phyloP scores from a whole-genome alignment of 37 sponge, comb jelly and placozoan genomes.

The Beroe ovata region DNA sequence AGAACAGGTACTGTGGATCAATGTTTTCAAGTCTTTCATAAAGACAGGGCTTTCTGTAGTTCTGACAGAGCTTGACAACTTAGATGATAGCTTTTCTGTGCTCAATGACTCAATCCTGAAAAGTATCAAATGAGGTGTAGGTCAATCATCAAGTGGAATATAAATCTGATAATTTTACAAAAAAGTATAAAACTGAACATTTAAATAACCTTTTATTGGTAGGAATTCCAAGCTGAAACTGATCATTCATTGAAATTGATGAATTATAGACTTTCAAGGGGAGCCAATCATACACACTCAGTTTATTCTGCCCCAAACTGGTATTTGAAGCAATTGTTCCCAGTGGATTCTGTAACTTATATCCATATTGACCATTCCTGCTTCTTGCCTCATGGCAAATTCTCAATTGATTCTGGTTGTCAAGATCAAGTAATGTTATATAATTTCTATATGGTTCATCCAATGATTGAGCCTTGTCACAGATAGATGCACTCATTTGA shows the following conservation, averaged over 20 bases:
- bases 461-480: neutral
- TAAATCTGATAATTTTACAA: no score
- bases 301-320: neutral
- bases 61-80: neutral
- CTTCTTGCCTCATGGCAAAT: neutral
- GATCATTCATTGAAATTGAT: neutral
- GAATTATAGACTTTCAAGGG: slow-evolving; percentile 47
- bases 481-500: neutral
- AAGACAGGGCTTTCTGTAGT: neutral
- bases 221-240: neutral
- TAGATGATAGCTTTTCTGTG: neutral
- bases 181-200: no score
- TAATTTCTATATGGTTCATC: slow-evolving; percentile 21
- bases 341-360: neutral
- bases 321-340: neutral
- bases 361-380: neutral
- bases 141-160: no score
- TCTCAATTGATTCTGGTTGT: slow-evolving; percentile 5
- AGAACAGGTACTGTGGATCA: neutral
- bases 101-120: neutral
- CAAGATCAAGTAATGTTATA: slow-evolving; percentile 43
- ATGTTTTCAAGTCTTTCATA: neutral
- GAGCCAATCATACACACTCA: slow-evolving; percentile 4
- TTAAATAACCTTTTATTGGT: neutral
- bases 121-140: no score